Base-by-base conservation (phyloP, 1,140 invertebrate genomes). In the Cherax quadricarinatus region DNA sequence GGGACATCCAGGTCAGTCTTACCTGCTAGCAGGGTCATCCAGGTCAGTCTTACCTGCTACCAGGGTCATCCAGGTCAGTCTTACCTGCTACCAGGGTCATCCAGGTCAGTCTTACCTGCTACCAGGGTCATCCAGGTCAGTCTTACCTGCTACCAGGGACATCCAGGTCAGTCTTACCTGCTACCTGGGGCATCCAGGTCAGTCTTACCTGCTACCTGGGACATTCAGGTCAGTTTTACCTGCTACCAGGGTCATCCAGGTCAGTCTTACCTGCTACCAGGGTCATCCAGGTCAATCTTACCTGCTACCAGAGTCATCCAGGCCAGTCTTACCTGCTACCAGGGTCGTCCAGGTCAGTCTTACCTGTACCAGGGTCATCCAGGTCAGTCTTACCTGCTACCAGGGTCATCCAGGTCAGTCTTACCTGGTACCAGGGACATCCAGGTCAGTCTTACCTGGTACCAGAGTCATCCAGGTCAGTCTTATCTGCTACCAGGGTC, bases 291-390 rank as follows among this genome's bases (percentile, higher is more conserved):
- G 30, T 41, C 30, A 41, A 2, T 41, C 0, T 41, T 66, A 80
- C 92, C 16, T 70, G 92, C 5, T 91, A 84, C 49, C 85, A 90
- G 80, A 83, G 85, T 91, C 86, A 89, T 91, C 30, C 84, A 93
- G 89, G 92, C 91, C 1, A 57, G 91, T 62, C 83, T 0, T 78
- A 78, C 73, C 10, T 10, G 73, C 10, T 78, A 41, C 30, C 30
- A 41, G 30, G 30, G 30, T 41, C 30, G 2, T 70, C 66, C 14
- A 70, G 14, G 16, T 70, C 66, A n/a, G 66, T 16, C 1, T 70
- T n/a, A 70, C 66, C 16, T 18, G n/a, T 70, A 16, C n/a, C 66
- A 70, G 66, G 3, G 66, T 16, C 30, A 41, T 41, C 30, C 30
- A 41, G 30, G 30, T 41, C 30, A 41, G 30, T 41, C 30, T 41